A percentile compares a stretch with the other conserved stretches of the same genome.
phyloP scores from a whole-genome alignment of 2,797 vertebrate species.

The Syngnathus rostellatus region DNA sequence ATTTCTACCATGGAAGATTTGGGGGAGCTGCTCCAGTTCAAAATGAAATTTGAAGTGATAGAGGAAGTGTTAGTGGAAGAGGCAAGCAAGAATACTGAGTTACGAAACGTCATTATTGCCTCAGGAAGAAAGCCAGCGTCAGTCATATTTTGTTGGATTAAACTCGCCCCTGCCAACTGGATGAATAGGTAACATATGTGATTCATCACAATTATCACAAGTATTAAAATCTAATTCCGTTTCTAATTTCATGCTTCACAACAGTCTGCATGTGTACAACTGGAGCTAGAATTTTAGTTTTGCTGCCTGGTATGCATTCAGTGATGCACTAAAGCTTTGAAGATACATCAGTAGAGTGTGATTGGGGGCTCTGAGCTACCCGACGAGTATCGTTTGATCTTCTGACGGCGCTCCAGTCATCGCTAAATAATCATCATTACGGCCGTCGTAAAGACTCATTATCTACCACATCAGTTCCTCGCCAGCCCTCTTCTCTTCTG shows the following conservation, averaged over 20 bases:
- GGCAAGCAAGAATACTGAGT: too few species aligned
- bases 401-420: slow-evolving; percentile 50
- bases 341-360: slow-evolving; percentile 13
- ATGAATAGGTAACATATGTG: too few species aligned
- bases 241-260: background rate
- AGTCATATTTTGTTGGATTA: too few species aligned
- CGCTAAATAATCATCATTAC: slow-evolving; percentile 61
- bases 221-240: too few species aligned
- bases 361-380: slow-evolving; percentile 18
- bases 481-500: slow-evolving; percentile 14
- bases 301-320: background rate
- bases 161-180: too few species aligned
- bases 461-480: slow-evolving; percentile 19
- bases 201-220: too few species aligned
- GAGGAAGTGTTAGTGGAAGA: too few species aligned
- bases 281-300: background rate
- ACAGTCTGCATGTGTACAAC: background rate
- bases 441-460: slow-evolving; percentile 53
- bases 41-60: too few species aligned
- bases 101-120: too few species aligned
- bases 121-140: too few species aligned
- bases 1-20: too few species aligned
- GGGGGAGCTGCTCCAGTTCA: too few species aligned
- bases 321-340: slow-evolving; percentile 25
- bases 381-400: slow-evolving; percentile 39